These are phyloP conservation scores for Nomada lathburiana DNA, from an alignment of 2,888 invertebrate genomes.

Conservation along the genomic window DNA sequence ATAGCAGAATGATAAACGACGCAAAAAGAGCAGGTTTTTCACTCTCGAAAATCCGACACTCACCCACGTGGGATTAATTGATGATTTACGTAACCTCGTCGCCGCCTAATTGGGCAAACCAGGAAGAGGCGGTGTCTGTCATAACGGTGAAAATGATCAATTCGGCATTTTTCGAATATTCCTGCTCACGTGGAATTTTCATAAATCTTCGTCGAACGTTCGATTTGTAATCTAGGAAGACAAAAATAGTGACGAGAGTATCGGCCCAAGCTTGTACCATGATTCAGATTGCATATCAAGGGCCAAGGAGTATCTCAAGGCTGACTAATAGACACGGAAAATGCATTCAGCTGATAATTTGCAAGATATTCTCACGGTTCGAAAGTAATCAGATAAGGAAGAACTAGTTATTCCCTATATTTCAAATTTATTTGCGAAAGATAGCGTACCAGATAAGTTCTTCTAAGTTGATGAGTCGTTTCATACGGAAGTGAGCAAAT, in stretches of 20 bases:
- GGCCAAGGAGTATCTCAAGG: slow-evolving; percentile 4
- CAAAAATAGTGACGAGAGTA: not conserved
- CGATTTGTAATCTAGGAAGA: not conserved
- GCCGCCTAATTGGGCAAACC: slow-evolving; percentile 52
- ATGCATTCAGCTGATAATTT: slow-evolving; percentile 39
- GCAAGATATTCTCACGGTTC: not conserved
- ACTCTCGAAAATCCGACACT: slow-evolving; percentile 22
- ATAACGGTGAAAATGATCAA: slow-evolving; percentile 21
- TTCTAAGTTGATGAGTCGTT: not conserved
- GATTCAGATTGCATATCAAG: not conserved
- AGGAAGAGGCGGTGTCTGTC: slow-evolving; percentile 21
- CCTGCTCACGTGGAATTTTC: not conserved
- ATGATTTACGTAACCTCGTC: slow-evolving; percentile 48
- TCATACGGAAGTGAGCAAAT: not conserved
- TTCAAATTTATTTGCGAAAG: slow-evolving; percentile 26
- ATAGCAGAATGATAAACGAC: slow-evolving; percentile 46
- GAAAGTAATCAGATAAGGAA: not conserved
- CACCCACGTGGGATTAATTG: slow-evolving; percentile 59
- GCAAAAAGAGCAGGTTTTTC: slow-evolving; percentile 30
- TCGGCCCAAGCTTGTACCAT: not conserved
- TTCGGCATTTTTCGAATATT: slow-evolving; percentile 18
- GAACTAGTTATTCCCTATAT: slow-evolving; percentile 2
- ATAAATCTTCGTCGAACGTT: not conserved
- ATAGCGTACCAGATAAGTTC: slow-evolving; percentile 18
- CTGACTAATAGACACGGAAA: not conserved